Evolutionary conservation across 2,113 vertebrate genomes (phyloP).

Genomic region (Oncorhynchus keta): DNA sequence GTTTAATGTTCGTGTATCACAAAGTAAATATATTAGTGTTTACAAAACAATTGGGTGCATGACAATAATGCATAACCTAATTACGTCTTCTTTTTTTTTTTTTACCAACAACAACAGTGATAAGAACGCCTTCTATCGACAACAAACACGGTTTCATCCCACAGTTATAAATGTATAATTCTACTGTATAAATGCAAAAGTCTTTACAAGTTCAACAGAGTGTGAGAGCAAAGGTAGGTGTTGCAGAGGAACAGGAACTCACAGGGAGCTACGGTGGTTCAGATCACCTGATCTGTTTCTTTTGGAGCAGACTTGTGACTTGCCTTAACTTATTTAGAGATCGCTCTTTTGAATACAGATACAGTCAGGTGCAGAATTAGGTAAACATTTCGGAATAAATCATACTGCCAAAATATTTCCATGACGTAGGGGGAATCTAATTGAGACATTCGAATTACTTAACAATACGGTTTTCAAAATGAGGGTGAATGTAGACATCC

Average conservation of each 20-base stretch:
- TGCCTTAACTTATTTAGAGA: too few species aligned
- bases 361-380: too few species aligned
- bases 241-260: background rate
- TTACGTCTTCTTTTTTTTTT: background rate
- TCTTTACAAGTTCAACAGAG: constrained; percentile 14
- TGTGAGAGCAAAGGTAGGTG: constrained; percentile 25
- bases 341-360: too few species aligned
- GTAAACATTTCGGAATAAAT: too few species aligned
- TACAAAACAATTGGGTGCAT: constrained; percentile 49
- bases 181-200: constrained; percentile 6
- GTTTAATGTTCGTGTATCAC: constrained; percentile 82
- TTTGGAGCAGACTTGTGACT: too few species aligned
- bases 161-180: constrained; percentile 31
- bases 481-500: too few species aligned
- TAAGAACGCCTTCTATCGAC: constrained; percentile 33
- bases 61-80: constrained; percentile 45
- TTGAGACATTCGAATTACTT: too few species aligned
- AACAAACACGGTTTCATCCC: constrained; percentile 28
- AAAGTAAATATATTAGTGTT: constrained; percentile 89
- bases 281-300: too few species aligned
- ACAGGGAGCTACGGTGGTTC: too few species aligned
- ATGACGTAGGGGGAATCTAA: too few species aligned
- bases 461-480: too few species aligned
- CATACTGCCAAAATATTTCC: too few species aligned
- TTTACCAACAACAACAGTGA: constrained; percentile 38